Base-by-base conservation (phyloP, 1,140 invertebrate genomes). In the Physella acuta region DNA sequence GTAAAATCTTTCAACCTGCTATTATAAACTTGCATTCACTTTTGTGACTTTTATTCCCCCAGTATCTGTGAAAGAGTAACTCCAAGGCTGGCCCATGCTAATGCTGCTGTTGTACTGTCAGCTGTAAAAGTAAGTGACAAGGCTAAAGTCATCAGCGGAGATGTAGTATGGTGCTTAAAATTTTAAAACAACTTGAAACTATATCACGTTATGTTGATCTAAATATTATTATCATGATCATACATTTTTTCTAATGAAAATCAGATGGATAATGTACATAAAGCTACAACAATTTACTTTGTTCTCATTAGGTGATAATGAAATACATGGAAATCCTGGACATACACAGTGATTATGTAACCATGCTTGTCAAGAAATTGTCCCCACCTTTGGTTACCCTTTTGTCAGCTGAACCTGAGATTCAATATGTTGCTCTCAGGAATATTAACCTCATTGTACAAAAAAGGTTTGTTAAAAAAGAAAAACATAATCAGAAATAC, bases 391-490 rank as follows among this genome's bases (percentile, higher is more conserved):
- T 99, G 8, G 97, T 99, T 0, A 99, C 98, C 2, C 88, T 99
- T 28, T 88, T 99, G 0, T 98, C 95, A 37, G 97, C 95, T 0
- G 98, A 99, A 85, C 95, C 97, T 5, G 98, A 99, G 87, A 90
- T 99, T 59, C 98, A 99, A 86, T 99, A 99, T 82, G 98, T 99
- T 16, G 98, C 97, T 2, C 86, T 99, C 39, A 86, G 98, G 70
- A 99, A 99, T 83, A 99, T 99, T 76, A 99, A 99, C 86, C 88
- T 99, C 1, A 99, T 99, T 76, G 97, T 99, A 26, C 98, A 99
- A 85, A 99, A 99, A 84, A 89, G 85, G 87, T 88, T 73, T 62
- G 55, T 66, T 52, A 33, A 17, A 17, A 30, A 17, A 59, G 20
- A 55, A 8, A 26, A 55, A 55, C 5, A 8, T 55, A n/a, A n/a